A percentile compares a stretch with the other conserved stretches of the same genome.
These are phyloP conservation scores for Tetranychus truncatus DNA, from an alignment of 2,888 invertebrate species.

Conservation along the genomic window DNA sequence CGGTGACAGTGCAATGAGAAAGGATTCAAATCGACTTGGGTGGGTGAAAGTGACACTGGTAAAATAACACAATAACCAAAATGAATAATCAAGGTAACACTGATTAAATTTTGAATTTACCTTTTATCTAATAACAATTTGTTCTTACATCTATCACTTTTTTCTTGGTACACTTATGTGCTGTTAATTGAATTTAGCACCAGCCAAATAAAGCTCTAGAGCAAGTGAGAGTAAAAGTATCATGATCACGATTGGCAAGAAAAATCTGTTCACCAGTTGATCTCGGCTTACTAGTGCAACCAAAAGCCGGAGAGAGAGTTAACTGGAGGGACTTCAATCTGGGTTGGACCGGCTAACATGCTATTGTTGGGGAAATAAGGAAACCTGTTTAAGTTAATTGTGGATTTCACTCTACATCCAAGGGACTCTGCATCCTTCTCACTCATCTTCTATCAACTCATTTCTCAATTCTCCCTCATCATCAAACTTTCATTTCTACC, in stretches of 20 bases:
- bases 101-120: no score
- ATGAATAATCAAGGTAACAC: no score
- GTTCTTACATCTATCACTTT: not conserved
- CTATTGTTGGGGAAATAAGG: not conserved
- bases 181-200: not conserved
- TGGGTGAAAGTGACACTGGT: no score
- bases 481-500: not conserved
- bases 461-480: not conserved
- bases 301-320: not conserved
- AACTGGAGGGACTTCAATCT: not conserved
- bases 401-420: not conserved
- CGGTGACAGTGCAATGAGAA: no score
- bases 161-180: not conserved
- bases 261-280: not conserved
- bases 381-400: constrained; percentile 1
- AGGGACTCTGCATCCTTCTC: not conserved
- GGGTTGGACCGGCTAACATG: not conserved
- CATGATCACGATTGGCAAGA: not conserved
- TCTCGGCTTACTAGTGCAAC: not conserved
- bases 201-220: not conserved
- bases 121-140: not conserved
- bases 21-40: no score
- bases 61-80: no score
- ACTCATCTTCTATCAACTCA: not conserved
- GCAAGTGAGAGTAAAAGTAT: not conserved